Base-by-base conservation (phyloP, 53 echinoderm and acorn worm genomes). In the Patiria pectinifera region DNA sequence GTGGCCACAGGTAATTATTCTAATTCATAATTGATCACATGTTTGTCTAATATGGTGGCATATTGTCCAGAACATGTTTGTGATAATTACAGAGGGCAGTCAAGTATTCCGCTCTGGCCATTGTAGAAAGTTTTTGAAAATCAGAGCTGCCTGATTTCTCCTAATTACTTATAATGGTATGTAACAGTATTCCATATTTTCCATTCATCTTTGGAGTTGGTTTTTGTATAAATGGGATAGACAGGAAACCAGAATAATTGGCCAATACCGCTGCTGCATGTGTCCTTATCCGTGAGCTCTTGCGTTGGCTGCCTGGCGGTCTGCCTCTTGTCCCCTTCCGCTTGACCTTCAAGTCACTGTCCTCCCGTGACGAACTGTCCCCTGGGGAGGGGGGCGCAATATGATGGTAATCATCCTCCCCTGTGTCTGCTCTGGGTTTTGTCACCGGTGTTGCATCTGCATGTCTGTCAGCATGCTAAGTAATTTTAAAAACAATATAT, bases 251-350 rank as follows among this genome's bases (percentile, higher is more conserved):
- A 23, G 24, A 74, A 74, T 18, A 74, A 12, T 70, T 12, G 24
- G 4, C 24, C 15, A 74, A 24, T 74, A 90, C 90, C 80, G 82
- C 16, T 2, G 47, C 22, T 11, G 82, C 25, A 47, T 47, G 77
- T 23, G 81, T 80, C 69, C 80, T 46, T 26, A 78, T 49, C 62
- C 95, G 85, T 0, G 86, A 13, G 58, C 95, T 94, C 90, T 94
- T 94, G n/a, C 92, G 80, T 25, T 87, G 82, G 13, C 85, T 84
- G 48, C 81, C 85, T 13, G 80, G 70, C 43, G 95, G 95, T 47
- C 95, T 89, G 53, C 95, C 95, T 72, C 95, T 78, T n/a, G 72
- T 79, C 59, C 81, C 78, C 62, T 85, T 92, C 82, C 92, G 92
- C 82, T 94, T 92, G 43, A 25, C 25, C 74, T 89, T 89, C 43